Percentiles rank a stretch among this genome's conserved stretches.
Evolutionary conservation across 2,113 vertebrate species (phyloP).

Genomic region (Oxyruncus cristatus): DNA sequence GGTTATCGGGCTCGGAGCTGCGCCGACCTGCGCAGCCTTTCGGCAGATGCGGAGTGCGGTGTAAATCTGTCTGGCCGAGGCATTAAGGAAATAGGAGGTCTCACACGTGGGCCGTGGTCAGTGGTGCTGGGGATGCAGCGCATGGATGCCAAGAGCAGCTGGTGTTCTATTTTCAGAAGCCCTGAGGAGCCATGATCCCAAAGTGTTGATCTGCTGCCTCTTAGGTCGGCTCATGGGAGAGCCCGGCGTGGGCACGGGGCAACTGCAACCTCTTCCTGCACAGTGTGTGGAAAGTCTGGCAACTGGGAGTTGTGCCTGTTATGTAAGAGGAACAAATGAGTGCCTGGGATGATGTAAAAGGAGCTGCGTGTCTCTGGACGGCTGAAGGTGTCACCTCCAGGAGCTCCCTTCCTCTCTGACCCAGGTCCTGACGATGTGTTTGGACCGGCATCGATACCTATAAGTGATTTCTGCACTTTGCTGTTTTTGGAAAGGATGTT

Average conservation of each 20-base stretch:
- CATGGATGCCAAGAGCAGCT: not conserved
- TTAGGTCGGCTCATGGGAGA: not conserved
- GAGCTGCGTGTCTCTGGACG: not conserved
- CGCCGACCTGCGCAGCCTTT: rapidly evolving
- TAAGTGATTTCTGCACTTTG: not conserved
- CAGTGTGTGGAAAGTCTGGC: not conserved
- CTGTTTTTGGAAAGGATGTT: not conserved
- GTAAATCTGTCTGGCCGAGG: not conserved
- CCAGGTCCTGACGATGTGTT: not conserved
- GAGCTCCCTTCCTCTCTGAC: not conserved
- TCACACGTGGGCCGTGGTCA: not conserved
- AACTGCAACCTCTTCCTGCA: not conserved
- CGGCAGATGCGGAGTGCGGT: rapidly evolving
- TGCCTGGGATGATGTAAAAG: not conserved
- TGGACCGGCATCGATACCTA: rapidly evolving
- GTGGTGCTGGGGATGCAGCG: not conserved
- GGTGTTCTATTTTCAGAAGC: not conserved
- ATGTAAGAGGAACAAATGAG: not conserved
- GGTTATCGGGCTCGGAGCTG: not conserved
- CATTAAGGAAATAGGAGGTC: not conserved
- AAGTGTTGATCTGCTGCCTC: not conserved
- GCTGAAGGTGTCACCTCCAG: not conserved
- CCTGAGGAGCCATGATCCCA: not conserved
- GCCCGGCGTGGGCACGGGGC: rapidly evolving
- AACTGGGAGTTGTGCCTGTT: not conserved